Percentiles rank a stretch among this genome's conserved stretches.
These are phyloP conservation scores for Trachelus troglodyta DNA, from an alignment of 2,888 invertebrate genomes.

Conservation along the genomic window DNA sequence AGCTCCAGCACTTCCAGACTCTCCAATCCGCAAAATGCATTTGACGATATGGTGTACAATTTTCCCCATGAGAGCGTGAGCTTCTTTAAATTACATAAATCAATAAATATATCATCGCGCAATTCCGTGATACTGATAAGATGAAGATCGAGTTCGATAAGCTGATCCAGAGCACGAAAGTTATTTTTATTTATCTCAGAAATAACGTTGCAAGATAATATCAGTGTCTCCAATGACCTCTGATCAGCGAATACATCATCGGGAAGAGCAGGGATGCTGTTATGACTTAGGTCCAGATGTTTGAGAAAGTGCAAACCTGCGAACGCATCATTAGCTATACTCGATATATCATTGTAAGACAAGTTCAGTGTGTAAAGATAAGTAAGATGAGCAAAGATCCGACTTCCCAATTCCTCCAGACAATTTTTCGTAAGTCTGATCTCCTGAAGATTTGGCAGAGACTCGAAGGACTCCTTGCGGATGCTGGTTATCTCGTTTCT, in stretches of 20 bases:
- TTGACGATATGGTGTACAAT: neutral
- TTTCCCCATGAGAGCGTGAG: constrained; percentile 1
- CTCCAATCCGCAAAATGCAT: neutral
- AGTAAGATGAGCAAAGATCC: constrained; percentile 9
- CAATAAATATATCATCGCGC: constrained; percentile 7
- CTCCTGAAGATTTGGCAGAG: constrained; percentile 13
- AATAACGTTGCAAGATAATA: constrained; percentile 15
- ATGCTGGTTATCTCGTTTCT: constrained; percentile 10
- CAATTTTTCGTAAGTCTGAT: constrained; percentile 12
- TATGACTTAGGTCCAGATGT: constrained; percentile 16
- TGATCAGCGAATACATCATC: constrained; percentile 10
- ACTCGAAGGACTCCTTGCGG: neutral
- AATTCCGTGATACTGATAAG: constrained; percentile 16
- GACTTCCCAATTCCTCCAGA: constrained; percentile 7
- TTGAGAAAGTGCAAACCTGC: constrained; percentile 8
- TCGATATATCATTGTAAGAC: constrained; percentile 16
- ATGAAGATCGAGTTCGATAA: constrained; percentile 15
- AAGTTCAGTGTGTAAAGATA: constrained; percentile 9
- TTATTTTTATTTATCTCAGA: constrained; percentile 8
- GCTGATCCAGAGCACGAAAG: constrained; percentile 4
- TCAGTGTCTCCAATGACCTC: neutral
- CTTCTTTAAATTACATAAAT: constrained; percentile 10
- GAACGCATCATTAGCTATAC: constrained; percentile 13
- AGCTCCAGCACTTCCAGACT: neutral
- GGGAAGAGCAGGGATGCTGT: constrained; percentile 10